These are phyloP conservation scores for Saiga tatarica DNA, from an alignment of 2,113 vertebrate species.

Conservation along the genomic window DNA sequence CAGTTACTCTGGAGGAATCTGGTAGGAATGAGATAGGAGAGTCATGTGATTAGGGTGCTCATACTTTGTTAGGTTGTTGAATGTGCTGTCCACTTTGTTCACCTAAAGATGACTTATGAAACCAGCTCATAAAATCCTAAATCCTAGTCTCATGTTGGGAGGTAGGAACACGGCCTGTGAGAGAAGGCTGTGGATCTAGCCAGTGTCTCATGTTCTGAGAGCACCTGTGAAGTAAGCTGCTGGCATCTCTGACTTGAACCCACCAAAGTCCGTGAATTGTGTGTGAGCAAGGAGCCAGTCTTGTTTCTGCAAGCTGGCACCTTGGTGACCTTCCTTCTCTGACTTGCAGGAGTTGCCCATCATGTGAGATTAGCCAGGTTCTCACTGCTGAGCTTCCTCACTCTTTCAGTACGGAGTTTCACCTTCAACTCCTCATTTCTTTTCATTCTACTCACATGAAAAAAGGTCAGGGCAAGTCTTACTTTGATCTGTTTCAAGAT, in stretches of 20 bases:
- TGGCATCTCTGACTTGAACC: not conserved
- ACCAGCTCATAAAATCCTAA: not conserved
- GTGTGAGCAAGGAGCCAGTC: not conserved
- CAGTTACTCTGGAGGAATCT: constrained; percentile 87
- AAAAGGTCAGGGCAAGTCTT: not conserved
- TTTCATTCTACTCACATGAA: not conserved
- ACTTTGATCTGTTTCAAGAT: not conserved
- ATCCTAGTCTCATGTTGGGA: not conserved
- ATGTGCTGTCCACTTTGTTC: not conserved
- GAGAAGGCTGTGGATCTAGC: not conserved
- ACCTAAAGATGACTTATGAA: not conserved
- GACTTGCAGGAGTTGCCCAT: not conserved
- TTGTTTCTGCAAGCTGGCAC: not conserved
- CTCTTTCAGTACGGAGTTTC: not conserved
- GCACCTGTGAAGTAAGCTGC: not conserved
- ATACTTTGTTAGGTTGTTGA: not conserved
- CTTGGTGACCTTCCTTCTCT: not conserved
- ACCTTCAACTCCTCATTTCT: not conserved
- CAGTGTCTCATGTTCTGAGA: too few relatives aligned
- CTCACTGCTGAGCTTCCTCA: not conserved
- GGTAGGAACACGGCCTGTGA: not conserved
- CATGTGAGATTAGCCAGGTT: not conserved
- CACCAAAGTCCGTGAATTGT: not conserved
- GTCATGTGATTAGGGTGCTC: not conserved
- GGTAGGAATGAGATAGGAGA: constrained; percentile 26